Evolutionary conservation across 1,140 invertebrate genomes (phyloP).

Genomic region (Sweltsa coloradensis): DNA sequence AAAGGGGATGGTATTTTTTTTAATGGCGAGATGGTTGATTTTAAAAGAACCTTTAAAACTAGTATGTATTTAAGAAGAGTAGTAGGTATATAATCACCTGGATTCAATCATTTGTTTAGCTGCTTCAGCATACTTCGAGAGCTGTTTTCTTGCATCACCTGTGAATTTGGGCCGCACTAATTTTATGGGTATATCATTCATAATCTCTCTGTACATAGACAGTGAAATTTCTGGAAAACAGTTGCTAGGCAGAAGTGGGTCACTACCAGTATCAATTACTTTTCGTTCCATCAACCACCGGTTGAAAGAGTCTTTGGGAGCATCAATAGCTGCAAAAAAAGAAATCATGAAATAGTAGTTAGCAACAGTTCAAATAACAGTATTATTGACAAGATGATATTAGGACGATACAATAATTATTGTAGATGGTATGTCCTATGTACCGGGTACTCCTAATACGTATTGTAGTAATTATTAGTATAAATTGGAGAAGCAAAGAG

Average conservation of each 20-base stretch:
- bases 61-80: neutral
- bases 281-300: constrained; percentile 93
- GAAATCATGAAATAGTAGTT: neutral
- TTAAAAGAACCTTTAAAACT: too few species aligned
- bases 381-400: neutral
- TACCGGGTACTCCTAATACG: too few species aligned
- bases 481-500: too few species aligned
- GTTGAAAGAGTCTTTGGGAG: constrained; percentile 92
- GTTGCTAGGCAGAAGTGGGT: constrained; percentile 80
- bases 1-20: too few species aligned
- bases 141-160: constrained; percentile 89
- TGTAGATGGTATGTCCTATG: neutral
- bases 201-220: constrained; percentile 94
- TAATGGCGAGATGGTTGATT: too few species aligned
- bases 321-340: constrained; percentile 60
- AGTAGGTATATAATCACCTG: constrained; percentile 30
- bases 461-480: too few species aligned
- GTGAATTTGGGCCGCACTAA: constrained; percentile 89
- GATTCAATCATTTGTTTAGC: constrained; percentile 95
- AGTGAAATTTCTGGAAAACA: constrained; percentile 86
- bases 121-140: constrained; percentile 89
- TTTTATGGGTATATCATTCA: constrained; percentile 97
- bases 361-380: neutral
- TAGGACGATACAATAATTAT: neutral
- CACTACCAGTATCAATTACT: constrained; percentile 75